These are phyloP conservation scores for Dicyrtoma fusca DNA, from an alignment of 2,888 invertebrate species.

Conservation along the genomic window DNA sequence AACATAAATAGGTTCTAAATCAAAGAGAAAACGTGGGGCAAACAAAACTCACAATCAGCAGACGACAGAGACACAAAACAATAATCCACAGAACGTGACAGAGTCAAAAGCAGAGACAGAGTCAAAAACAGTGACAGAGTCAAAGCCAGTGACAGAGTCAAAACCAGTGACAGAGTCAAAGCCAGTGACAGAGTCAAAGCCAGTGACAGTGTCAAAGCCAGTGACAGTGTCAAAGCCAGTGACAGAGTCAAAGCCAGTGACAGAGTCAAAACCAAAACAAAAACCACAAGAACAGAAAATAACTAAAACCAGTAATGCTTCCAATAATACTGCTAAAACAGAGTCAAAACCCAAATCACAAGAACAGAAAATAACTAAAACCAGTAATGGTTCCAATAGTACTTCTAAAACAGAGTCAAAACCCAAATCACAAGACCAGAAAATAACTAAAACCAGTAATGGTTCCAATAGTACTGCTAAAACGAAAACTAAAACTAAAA, in stretches of 20 bases:
- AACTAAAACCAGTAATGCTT: background rate
- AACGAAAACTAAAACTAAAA: background rate
- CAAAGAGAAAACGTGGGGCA: constrained; percentile 13
- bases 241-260: too few relatives aligned
- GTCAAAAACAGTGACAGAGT: too few relatives aligned
- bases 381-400: background rate
- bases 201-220: too few relatives aligned
- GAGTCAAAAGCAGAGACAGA: constrained; percentile 9
- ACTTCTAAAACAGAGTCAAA: background rate
- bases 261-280: background rate
- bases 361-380: background rate
- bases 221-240: too few relatives aligned
- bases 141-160: too few relatives aligned
- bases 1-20: background rate
- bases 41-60: constrained; percentile 9
- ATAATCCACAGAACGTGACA: too few relatives aligned
- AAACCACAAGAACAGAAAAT: background rate
- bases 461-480: background rate
- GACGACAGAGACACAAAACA: background rate
- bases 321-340: background rate
- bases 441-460: background rate
- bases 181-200: too few relatives aligned
- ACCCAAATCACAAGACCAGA: background rate
- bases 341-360: background rate
- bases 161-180: too few relatives aligned